phyloP scores from a whole-genome alignment of 1,140 invertebrate genomes.

The Drosophila busckii region DNA sequence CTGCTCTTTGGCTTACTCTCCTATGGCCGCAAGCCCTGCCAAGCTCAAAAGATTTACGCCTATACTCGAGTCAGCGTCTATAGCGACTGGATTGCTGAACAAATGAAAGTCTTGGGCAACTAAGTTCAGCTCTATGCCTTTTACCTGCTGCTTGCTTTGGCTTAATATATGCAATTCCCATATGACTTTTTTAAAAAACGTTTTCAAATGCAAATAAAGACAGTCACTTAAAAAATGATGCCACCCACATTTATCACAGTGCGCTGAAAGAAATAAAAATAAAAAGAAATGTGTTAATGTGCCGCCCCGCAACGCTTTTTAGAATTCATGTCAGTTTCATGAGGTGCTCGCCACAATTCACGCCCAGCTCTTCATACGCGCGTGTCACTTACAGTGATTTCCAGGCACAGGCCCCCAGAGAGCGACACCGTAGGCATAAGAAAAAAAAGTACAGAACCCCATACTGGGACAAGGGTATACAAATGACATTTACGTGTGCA shows the following conservation, averaged over 20 bases:
- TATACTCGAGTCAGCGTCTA: slow-evolving; percentile 40
- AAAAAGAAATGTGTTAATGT: slow-evolving; percentile 61
- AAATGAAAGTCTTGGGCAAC: slow-evolving; percentile 25
- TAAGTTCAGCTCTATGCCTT: neutral
- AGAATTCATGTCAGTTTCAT: slow-evolving; percentile 70
- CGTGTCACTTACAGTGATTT: slow-evolving; percentile 60
- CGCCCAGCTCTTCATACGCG: too few relatives aligned
- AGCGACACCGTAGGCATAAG: neutral
- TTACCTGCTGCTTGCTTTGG: neutral
- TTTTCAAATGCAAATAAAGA: slow-evolving; percentile 66
- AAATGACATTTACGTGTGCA: slow-evolving; percentile 63
- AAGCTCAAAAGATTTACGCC: slow-evolving; percentile 25
- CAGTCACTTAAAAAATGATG: slow-evolving; percentile 70
- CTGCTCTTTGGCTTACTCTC: slow-evolving; percentile 40
- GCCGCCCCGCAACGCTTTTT: slow-evolving; percentile 55
- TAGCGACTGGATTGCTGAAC: slow-evolving; percentile 28
- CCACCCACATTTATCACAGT: slow-evolving; percentile 35
- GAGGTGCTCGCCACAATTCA: slow-evolving; percentile 64
- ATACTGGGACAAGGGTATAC: slow-evolving; percentile 11
- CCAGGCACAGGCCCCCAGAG: slow-evolving; percentile 29
- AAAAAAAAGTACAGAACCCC: slow-evolving; percentile 5
- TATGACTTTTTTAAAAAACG: slow-evolving; percentile 33
- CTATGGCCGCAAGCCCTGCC: slow-evolving; percentile 37
- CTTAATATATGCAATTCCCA: slow-evolving; percentile 58
- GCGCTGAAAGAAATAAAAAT: slow-evolving; percentile 20